Percentiles rank a stretch among this genome's conserved stretches.
Evolutionary conservation across 2,113 vertebrate species (phyloP).

Genomic region (Mirza zaza): DNA sequence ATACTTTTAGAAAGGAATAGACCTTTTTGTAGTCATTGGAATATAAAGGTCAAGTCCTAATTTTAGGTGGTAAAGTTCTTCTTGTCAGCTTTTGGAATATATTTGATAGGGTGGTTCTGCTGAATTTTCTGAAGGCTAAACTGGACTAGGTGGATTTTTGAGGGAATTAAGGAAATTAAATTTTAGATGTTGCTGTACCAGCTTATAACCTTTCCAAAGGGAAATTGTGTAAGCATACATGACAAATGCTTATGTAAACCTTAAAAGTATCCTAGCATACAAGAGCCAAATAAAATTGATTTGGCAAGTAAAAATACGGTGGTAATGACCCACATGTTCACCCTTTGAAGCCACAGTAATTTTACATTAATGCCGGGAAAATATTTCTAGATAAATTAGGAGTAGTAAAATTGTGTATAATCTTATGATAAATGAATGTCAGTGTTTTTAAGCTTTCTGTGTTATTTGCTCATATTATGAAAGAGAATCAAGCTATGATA

Average conservation of each 20-base stretch:
- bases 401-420: not conserved
- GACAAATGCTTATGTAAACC: slow-evolving; percentile 23
- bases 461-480: not conserved
- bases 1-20: not conserved
- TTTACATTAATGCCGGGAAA: not conserved
- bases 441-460: not conserved
- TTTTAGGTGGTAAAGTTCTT: not conserved
- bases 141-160: not conserved
- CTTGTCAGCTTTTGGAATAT: not conserved
- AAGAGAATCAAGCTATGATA: not conserved
- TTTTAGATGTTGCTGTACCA: slow-evolving; percentile 6
- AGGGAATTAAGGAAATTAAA: not conserved
- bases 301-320: not conserved
- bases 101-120: not conserved
- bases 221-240: not conserved
- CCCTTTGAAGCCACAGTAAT: not conserved
- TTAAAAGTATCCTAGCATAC: not conserved
- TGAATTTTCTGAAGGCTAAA: not conserved
- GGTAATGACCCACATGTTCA: not conserved
- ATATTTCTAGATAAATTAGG: not conserved
- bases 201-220: not conserved
- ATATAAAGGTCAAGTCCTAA: not conserved
- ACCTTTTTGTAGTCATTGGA: not conserved
- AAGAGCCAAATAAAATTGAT: not conserved
- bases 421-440: not conserved